Evolutionary conservation across 2,888 invertebrate species (phyloP), one percentile per base, ranked within the genome.

Genomic region (Pollenia angustigena): DNA sequence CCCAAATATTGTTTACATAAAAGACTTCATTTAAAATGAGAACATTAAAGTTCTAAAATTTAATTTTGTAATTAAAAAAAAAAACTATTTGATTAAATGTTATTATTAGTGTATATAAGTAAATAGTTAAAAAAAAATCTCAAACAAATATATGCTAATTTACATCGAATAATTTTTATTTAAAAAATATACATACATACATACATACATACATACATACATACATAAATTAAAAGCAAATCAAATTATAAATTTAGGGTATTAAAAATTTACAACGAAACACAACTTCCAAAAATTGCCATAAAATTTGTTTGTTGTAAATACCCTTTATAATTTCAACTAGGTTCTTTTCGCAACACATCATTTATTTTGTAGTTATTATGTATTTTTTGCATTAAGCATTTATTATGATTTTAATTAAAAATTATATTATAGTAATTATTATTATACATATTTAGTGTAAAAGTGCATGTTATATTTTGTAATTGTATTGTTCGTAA

Each of bases 371-470:
- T 72, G 18, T 52, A 64, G 48, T 71, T 46, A 14, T 14, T 68
- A 23, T 23, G 23, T 23, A 72, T 12, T 60, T 76, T 12, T 79
- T 62, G 60, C 74, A 44, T 78, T 76, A 82, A 74, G 87, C 84
- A 84, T 84, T 87, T 87, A 87, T 84, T 74, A 87, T 42, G 76
- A 84, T 81, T 84, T 78, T 81, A 84, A 69, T 81, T 62, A n/a
- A 48, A 62, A 58, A 54, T 64, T 42, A 62, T 50, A 64, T 56
- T 62, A 69, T 42, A 68, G 16, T 52, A 74, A 50, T 56, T 42
- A 69, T 68, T 58, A 58, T 60, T 71, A 54, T 66, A 32, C 23
- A 48, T 12, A 40, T 23, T 11, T 80, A 71, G 6, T 12, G 9
- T 50, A 66, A 78, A 58, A 71, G 14, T 71, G 50, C 69, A 80